These are phyloP conservation scores for Nipponacmea schrenckii DNA, from an alignment of 2,888 invertebrate genomes.

Conservation along the genomic window DNA sequence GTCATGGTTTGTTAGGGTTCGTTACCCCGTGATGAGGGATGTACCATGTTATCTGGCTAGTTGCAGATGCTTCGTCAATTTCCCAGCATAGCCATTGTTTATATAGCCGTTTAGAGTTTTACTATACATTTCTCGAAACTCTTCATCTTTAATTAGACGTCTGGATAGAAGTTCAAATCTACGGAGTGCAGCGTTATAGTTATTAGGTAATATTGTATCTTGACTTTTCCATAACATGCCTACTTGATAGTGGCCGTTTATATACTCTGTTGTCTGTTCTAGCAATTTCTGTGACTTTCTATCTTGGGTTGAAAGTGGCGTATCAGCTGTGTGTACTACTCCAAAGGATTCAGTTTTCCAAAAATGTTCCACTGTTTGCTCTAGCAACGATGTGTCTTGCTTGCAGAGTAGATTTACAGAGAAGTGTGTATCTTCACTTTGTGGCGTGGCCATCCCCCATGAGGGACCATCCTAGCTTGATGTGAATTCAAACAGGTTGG, in stretches of 20 bases:
- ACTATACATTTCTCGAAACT: background rate
- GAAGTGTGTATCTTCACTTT: background rate
- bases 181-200: background rate
- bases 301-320: background rate
- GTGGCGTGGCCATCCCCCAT: background rate
- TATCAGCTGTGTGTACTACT: background rate
- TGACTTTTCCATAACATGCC: slow-evolving; percentile 3
- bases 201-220: background rate
- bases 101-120: slow-evolving; percentile 14
- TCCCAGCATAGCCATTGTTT: slow-evolving; percentile 7
- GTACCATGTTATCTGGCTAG: background rate
- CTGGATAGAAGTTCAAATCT: background rate
- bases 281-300: background rate
- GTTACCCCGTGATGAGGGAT: slow-evolving; percentile 14
- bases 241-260: background rate
- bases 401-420: background rate
- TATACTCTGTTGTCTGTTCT: background rate
- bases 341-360: background rate
- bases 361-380: background rate
- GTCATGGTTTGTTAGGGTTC: background rate
- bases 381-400: background rate
- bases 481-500: background rate
- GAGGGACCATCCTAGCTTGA: background rate
- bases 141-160: background rate
- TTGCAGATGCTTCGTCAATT: slow-evolving; percentile 12